A percentile compares a stretch with the other conserved stretches of the same genome.
Conservation (phyloP, 2,797 vertebrate species). For the Fratercula arctica region DNA sequence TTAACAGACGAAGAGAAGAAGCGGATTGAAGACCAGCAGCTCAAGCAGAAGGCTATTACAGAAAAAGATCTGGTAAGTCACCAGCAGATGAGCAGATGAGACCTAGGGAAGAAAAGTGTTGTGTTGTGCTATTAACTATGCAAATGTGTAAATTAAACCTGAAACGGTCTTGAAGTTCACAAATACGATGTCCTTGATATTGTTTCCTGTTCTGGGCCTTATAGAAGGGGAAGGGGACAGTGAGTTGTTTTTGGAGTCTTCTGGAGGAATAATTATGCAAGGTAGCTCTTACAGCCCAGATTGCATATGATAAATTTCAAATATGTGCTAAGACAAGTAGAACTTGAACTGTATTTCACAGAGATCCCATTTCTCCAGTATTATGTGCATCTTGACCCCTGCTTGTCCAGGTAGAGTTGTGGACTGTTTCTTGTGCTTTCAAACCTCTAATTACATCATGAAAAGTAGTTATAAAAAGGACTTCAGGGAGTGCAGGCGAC, state of each 20-base stretch:
- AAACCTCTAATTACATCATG: background rate
- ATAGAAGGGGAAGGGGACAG: background rate
- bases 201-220: background rate
- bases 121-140: background rate
- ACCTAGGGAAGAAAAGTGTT: background rate
- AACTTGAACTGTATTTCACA: background rate
- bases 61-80: constrained; percentile 90
- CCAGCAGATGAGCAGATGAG: background rate
- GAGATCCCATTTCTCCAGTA: background rate
- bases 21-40: constrained; percentile 78
- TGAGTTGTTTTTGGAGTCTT: background rate
- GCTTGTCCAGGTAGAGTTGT: background rate
- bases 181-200: background rate
- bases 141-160: background rate
- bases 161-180: background rate
- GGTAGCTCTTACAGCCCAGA: background rate
- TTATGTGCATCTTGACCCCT: background rate
- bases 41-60: constrained; percentile 86
- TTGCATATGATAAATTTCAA: background rate
- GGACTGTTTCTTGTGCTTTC: background rate
- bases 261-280: background rate
- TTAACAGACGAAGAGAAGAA: constrained; percentile 67
- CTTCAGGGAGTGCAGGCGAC: background rate
- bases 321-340: background rate
- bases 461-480: background rate